Evolutionary conservation across 2,888 invertebrate species (phyloP), one percentile per base, ranked within the genome.

Genomic region (Plagodis dolabraria): DNA sequence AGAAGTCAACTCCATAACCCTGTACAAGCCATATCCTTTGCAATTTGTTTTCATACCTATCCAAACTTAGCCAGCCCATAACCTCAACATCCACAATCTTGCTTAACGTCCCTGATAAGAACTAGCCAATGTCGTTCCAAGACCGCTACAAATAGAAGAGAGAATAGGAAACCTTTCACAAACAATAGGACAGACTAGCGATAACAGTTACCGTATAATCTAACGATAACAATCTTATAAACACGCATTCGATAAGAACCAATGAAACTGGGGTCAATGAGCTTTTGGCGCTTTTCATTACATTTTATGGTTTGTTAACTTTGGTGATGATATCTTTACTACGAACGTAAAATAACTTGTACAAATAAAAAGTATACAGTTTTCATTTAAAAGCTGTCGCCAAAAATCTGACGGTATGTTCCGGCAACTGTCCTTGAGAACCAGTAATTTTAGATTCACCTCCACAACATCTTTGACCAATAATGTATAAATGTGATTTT

Each of bases 151-250:
- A 53, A 53, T 40, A 47, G 40, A 42, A 47, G 33, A 35, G 36
- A 7, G n/a, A 50, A 45, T 45, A 36, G 51, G 43, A 49, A 49
- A 53, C 47, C 47, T 47, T 47, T 47, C 47, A 42, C 53, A 47
- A 53, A 53, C 53, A 53, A 53, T 53, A 47, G 53, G 38, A 47
- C 12, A 34, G 5, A 33, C 38, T 34, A 8, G 40, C 34, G 8
- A 47, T 53, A 53, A 47, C 53, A 53, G 12, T 53, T 47, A 53
- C 47, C 22, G 22, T 53, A 47, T 34, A 42, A 47, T 47, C 9
- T 47, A 42, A 53, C 47, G 47, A 53, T 53, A 53, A 53, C 47
- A 40, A 53, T 53, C 53, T 53, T 53, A 46, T 53, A 53, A 47
- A 47, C 53, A 53, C 53, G 40, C 47, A 53, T 53, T 11, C 46